These are phyloP conservation scores for Camponotus pennsylvanicus DNA, from an alignment of 1,140 invertebrate genomes.

Conservation along the genomic window DNA sequence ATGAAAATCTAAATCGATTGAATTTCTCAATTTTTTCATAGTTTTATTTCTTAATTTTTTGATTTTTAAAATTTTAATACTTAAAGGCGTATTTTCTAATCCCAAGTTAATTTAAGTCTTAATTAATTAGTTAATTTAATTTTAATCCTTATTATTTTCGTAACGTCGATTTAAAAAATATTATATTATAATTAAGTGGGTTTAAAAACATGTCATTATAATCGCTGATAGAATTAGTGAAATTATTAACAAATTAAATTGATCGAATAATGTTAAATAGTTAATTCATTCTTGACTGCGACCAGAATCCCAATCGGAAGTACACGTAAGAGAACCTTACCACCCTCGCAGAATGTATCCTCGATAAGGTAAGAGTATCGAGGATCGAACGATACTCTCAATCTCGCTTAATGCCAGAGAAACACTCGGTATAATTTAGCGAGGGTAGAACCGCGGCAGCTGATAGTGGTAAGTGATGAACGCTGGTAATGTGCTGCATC, in stretches of 20 bases:
- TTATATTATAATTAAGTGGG: not conserved
- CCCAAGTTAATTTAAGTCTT: no score
- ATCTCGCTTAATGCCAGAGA: conserved; percentile 68
- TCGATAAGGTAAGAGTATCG: conserved; percentile 50
- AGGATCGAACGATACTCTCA: conserved; percentile 68
- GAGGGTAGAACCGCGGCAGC: conserved; percentile 68
- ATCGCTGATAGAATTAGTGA: not conserved
- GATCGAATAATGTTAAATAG: conserved; percentile 21
- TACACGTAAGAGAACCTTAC: not conserved
- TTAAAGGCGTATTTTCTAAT: no score
- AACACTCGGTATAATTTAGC: conserved; percentile 81
- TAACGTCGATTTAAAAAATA: no score
- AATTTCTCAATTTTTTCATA: not conserved
- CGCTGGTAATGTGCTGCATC: conserved; percentile 85
- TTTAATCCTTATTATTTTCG: no score
- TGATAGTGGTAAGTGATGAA: conserved; percentile 85
- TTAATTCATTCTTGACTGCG: not conserved
- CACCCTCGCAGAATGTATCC: not conserved
- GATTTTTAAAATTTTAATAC: no score
- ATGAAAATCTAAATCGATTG: not conserved
- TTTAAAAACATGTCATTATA: not conserved
- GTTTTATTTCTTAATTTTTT: no score
- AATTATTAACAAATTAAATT: conserved; percentile 26
- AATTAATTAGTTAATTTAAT: no score
- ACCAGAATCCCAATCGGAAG: not conserved